phyloP scores from a whole-genome alignment of 2,888 invertebrate genomes.

The Temnothorax rugatulus region DNA sequence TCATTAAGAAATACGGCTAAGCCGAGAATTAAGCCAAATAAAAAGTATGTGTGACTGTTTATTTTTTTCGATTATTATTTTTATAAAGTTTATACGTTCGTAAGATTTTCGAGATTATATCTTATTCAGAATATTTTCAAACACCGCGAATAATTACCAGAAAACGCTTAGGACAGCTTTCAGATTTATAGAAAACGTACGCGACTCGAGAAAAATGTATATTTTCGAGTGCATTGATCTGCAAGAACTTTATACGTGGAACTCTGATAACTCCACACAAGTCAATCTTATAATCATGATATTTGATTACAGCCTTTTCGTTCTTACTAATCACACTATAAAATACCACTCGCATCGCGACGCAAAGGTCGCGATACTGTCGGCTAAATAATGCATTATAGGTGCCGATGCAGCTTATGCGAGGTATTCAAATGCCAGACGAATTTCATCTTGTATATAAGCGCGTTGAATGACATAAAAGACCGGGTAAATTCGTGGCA shows the following conservation, averaged over 20 bases:
- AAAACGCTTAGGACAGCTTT: too few species aligned
- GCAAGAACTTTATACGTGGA: not conserved
- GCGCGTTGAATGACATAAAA: not conserved
- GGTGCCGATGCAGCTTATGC: not conserved
- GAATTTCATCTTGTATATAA: constrained; percentile 1
- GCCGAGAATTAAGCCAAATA: too few species aligned
- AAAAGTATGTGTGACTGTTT: too few species aligned
- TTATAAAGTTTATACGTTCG: too few species aligned
- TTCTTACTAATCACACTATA: constrained; percentile 6
- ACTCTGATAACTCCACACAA: too few species aligned
- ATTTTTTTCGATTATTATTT: too few species aligned
- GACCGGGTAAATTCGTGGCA: not conserved
- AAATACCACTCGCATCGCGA: not conserved
- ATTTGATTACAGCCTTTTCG: not conserved
- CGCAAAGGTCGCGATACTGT: not conserved
- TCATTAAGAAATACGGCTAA: too few species aligned
- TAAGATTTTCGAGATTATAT: too few species aligned
- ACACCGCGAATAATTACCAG: too few species aligned
- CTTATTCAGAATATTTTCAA: too few species aligned
- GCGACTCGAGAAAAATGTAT: not conserved
- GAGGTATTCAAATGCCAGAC: constrained; percentile 34
- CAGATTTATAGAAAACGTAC: too few species aligned
- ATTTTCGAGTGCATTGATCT: not conserved
- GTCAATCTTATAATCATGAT: not conserved
- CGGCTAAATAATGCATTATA: constrained; percentile 23